Evolutionary conservation across 2,888 invertebrate species (phyloP).

Genomic region (Pyralis farinalis): DNA sequence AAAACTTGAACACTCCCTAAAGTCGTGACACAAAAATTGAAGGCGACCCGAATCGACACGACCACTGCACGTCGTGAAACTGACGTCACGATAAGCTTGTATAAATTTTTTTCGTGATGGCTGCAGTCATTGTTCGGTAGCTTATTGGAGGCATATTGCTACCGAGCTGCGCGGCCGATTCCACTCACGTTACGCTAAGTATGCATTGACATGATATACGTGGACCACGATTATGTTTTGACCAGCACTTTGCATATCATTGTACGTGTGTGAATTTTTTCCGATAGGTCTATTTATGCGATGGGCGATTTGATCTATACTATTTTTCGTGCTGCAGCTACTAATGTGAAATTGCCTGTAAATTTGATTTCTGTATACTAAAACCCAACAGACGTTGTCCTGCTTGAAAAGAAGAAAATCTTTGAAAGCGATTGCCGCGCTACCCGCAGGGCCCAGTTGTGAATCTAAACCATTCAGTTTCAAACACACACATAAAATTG

Average conservation of each 20-base stretch:
- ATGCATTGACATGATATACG: slow-evolving; percentile 22
- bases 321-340: too few species aligned
- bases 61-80: slow-evolving; percentile 57
- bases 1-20: slow-evolving; percentile 8
- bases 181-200: slow-evolving; percentile 40
- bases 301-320: too few species aligned
- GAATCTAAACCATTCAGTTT: too few species aligned
- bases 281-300: too few species aligned
- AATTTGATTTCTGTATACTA: too few species aligned
- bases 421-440: too few species aligned
- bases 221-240: slow-evolving; percentile 15
- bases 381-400: too few species aligned
- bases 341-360: too few species aligned
- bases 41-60: slow-evolving; percentile 41
- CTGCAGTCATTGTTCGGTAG: slow-evolving; percentile 75
- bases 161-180: slow-evolving; percentile 42
- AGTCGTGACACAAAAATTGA: slow-evolving; percentile 15
- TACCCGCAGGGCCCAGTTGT: too few species aligned
- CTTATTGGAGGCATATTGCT: slow-evolving; percentile 72
- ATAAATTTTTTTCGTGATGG: slow-evolving; percentile 80
- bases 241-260: slow-evolving; percentile 4
- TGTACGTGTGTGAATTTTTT: not conserved
- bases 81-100: slow-evolving; percentile 70
- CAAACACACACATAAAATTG: too few species aligned
- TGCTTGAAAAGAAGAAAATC: too few species aligned